Conservation (phyloP, 2,888 invertebrate genomes). For the Eudemis profundana region DNA sequence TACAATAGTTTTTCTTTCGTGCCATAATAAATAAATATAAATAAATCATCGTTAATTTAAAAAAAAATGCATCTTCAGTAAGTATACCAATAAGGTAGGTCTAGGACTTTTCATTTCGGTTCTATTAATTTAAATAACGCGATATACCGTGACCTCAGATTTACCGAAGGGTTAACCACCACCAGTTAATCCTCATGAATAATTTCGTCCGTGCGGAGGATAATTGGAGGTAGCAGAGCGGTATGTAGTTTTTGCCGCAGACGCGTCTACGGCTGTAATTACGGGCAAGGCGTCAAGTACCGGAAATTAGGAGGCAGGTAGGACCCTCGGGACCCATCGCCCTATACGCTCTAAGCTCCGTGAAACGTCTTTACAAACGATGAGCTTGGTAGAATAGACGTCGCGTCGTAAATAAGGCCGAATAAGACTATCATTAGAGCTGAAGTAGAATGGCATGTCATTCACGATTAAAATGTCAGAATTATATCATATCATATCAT, state of each 20-base stretch:
- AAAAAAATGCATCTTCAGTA: too few relatives aligned
- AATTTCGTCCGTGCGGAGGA: conserved; percentile 11
- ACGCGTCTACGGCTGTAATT: conserved; percentile 67
- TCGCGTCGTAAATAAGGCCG: background rate
- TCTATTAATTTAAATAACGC: background rate
- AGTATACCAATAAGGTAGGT: too few relatives aligned
- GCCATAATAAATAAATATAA: too few relatives aligned
- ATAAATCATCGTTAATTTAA: too few relatives aligned
- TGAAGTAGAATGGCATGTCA: too few relatives aligned
- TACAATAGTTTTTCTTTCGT: too few relatives aligned
- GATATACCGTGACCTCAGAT: conserved; percentile 1
- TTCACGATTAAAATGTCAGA: too few relatives aligned
- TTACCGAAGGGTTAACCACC: conserved; percentile 19
- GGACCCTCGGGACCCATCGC: conserved; percentile 54
- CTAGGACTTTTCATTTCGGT: too few relatives aligned
- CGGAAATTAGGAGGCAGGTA: conserved; percentile 79
- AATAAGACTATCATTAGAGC: too few relatives aligned
- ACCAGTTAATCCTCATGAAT: conserved; percentile 32
- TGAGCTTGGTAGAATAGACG: background rate
- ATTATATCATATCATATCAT: too few relatives aligned
- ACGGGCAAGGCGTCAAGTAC: conserved; percentile 62
- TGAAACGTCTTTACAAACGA: conserved; percentile 8
- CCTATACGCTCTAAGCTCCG: background rate
- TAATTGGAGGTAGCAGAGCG: conserved; percentile 12
- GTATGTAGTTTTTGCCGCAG: conserved; percentile 42